Evolutionary conservation across 2,888 invertebrate genomes (phyloP).

Genomic region (Terebella lapidaria): DNA sequence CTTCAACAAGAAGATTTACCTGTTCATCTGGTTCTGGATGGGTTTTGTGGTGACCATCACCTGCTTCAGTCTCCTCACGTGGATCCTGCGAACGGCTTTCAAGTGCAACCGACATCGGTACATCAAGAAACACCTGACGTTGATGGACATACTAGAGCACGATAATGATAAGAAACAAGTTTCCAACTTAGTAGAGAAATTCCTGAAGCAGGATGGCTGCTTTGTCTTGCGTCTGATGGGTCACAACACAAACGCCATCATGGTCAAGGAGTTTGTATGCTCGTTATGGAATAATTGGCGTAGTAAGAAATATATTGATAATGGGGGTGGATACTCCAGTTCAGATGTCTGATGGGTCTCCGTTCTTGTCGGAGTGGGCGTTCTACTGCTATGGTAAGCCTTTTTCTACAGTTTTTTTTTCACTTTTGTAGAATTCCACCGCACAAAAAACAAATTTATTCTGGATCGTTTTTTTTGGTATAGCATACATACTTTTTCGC

Average conservation of each 20-base stretch:
- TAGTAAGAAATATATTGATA: constrained; percentile 14
- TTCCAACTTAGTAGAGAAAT: constrained; percentile 45
- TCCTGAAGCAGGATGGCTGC: constrained; percentile 50
- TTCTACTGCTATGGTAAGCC: too few relatives aligned
- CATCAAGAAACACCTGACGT: constrained; percentile 27
- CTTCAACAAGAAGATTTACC: constrained; percentile 48
- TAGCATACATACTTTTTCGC: too few relatives aligned
- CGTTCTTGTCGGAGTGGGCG: too few relatives aligned
- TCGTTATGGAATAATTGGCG: constrained; percentile 49
- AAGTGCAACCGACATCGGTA: constrained; percentile 22
- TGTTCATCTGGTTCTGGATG: constrained; percentile 58
- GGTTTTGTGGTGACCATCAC: constrained; percentile 53
- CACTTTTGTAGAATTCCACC: too few relatives aligned
- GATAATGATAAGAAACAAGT: constrained; percentile 18
- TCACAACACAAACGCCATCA: constrained; percentile 53
- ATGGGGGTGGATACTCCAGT: too few relatives aligned
- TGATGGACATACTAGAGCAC: constrained; percentile 20
- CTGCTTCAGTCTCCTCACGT: constrained; percentile 51
- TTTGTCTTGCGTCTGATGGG: constrained; percentile 51
- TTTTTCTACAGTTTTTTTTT: too few relatives aligned
- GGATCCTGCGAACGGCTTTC: constrained; percentile 38
- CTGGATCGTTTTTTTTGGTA: too few relatives aligned
- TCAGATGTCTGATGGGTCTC: too few relatives aligned
- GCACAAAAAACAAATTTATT: too few relatives aligned
- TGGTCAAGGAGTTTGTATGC: constrained; percentile 50